A percentile compares a stretch with the other conserved stretches of the same genome.
Evolutionary conservation across 2,797 vertebrate species (phyloP).

Genomic region (Sebastiscus tertius): DNA sequence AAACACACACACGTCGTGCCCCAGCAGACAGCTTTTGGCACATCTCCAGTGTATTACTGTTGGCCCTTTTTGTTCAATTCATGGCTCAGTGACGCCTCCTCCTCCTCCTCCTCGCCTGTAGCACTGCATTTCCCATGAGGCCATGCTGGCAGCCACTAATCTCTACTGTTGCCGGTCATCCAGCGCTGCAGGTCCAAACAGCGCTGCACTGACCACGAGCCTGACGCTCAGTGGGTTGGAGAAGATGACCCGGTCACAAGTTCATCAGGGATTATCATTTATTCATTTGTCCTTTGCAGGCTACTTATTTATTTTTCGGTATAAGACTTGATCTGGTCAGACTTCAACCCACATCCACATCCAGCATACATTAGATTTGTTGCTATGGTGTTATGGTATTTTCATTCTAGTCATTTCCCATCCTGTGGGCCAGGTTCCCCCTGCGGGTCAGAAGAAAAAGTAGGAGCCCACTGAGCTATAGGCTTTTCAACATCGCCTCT

Average conservation of each 20-base stretch:
- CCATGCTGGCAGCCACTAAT: slow-evolving; percentile 37
- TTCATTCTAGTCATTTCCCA: background rate
- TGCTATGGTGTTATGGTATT: background rate
- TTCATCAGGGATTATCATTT: background rate
- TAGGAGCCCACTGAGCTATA: too few relatives aligned
- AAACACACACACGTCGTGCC: background rate
- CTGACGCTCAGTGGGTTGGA: background rate
- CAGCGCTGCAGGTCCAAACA: slow-evolving; percentile 14
- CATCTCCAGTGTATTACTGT: slow-evolving; percentile 33
- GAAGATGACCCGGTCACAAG: background rate
- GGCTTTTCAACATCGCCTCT: too few relatives aligned
- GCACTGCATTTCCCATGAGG: slow-evolving; percentile 64
- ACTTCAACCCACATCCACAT: background rate
- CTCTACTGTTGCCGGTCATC: slow-evolving; percentile 16
- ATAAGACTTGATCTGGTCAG: background rate
- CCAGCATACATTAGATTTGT: background rate
- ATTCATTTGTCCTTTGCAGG: background rate
- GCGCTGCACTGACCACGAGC: background rate
- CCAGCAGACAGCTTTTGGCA: slow-evolving; percentile 16
- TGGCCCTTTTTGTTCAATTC: slow-evolving; percentile 57
- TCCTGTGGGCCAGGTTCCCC: background rate
- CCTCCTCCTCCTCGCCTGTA: background rate
- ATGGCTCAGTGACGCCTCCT: slow-evolving; percentile 32
- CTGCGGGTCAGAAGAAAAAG: background rate
- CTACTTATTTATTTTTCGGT: background rate